Conservation (phyloP, 2,888 invertebrate genomes). For the Petrophora chlorosata region DNA sequence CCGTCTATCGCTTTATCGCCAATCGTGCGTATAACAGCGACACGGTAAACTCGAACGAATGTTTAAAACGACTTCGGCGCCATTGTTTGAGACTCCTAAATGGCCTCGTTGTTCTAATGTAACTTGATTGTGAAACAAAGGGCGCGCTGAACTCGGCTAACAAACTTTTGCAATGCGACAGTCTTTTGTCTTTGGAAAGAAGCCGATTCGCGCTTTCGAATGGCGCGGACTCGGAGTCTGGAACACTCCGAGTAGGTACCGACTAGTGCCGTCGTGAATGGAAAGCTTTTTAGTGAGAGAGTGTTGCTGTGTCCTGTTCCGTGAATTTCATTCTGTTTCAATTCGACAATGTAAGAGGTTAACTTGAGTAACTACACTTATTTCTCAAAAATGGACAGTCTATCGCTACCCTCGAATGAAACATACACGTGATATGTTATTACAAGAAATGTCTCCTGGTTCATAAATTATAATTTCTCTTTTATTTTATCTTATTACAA, state of each 20-base stretch:
- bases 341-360: neutral
- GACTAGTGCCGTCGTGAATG: conserved; percentile 2
- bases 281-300: conserved; percentile 12
- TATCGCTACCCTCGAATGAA: too few species aligned
- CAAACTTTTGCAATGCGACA: conserved; percentile 63
- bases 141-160: conserved; percentile 49
- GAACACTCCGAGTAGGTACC: neutral
- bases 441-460: too few species aligned
- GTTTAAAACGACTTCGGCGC: conserved; percentile 64
- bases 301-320: neutral
- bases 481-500: too few species aligned
- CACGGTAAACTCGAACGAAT: conserved; percentile 55
- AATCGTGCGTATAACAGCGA: conserved; percentile 68
- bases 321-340: conserved; percentile 4
- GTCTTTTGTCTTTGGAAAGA: conserved; percentile 69
- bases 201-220: conserved; percentile 49
- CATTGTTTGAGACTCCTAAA: conserved; percentile 60
- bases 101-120: conserved; percentile 62
- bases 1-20: conserved; percentile 57
- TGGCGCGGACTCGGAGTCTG: too few species aligned
- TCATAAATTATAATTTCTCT: too few species aligned
- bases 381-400: too few species aligned
- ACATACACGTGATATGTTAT: too few species aligned
- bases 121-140: conserved; percentile 73
- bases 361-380: too few species aligned